Base-by-base conservation (phyloP, 2,888 invertebrate genomes). In the Prionchulus punctatus region DNA sequence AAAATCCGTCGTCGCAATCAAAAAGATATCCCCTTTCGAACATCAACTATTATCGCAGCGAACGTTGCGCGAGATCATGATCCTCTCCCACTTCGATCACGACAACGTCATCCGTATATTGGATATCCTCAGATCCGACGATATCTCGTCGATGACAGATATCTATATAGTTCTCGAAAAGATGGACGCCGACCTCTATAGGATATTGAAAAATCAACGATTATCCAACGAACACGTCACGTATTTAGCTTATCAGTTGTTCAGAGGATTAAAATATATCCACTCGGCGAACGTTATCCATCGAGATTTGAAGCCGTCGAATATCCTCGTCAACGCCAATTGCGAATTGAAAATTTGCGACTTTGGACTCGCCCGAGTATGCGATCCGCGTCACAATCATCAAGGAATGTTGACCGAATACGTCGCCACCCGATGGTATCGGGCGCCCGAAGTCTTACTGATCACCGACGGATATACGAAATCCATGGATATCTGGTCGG, bases 1-100 rank as follows among this genome's bases (percentile, higher is more conserved):
- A n/a, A n/a, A n/a, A n/a, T n/a, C n/a, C n/a, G n/a, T n/a, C n/a
- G 54, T 54, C 4, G 54, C 54, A 4, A 54, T 54, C 28, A 54
- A 54, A 26, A 54, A 54, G 30, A 21, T 54, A 7, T n/a, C 36
- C 30, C 28, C 7, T 27, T 31, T 31, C 23, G 54, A 30, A n/a
- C 3, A 54, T 50, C 50, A 28, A 18, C 50, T 54, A 7, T 25
- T 28, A 23, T 23, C 48, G 2, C 54, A 50, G 7, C 54, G 30
- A 7, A 50, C 54, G 2, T 31, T 30, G 15, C 54, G 54, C 21
- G 54, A 54, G 28, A 54, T 54, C 3, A 21, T 21, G 26, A 28
- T 54, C 12, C 27, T 54, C 3, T 4, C 30, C 4, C 51, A 53
- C 23, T 21, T 54, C 52, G 36, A 54, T 23, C 43, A 45, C 23